Base-by-base conservation (phyloP, 2,888 invertebrate species). In the Ectropis crepuscularia region DNA sequence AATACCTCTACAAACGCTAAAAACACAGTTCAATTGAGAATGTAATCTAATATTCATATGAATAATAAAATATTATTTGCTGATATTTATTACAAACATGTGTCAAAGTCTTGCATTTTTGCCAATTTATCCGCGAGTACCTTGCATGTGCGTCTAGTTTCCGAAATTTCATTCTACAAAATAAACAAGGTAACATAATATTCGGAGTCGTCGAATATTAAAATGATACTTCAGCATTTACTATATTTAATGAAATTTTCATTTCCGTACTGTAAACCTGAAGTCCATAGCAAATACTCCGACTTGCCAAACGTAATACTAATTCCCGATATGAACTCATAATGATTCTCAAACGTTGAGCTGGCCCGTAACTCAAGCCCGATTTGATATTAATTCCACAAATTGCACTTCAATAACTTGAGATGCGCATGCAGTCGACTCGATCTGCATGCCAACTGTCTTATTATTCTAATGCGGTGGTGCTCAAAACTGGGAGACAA, bases 331-430 rank as follows among this genome's bases (percentile, higher is more conserved):
- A 39, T 58, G n/a, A 48, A 38, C 37, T 46, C 46, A 38, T 36
- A 55, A 36, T 55, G 50, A 41, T 28, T 51, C 55, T 50, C 63
- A 63, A 59, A 50, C 42, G 12, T 12, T 46, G 36, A 41, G 12
- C n/a, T n/a, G 12, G 10, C 1, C 39, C 42, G 36, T 59, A 36
- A 54, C 36, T 62, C 43, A 53, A 39, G 53, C 53, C 46, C 54
- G 43, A 54, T 50, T 59, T 51, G 46, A 63, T 63, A 63, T 54
- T 59, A 54, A 59, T 59, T 63, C 50, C 38, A 42, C 46, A 55
- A 55, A 59, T 53, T 63, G 54, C 59, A 59, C 50, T 63, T 63
- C 59, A 47, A 51, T 63, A 50, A 54, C 46, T 59, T 58, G 38
- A 43, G 16, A 53, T 48, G 50, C 46, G 47, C 47, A 5, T 28